phyloP scores from a whole-genome alignment of 1,140 invertebrate genomes.

The Cyclina sinensis region DNA sequence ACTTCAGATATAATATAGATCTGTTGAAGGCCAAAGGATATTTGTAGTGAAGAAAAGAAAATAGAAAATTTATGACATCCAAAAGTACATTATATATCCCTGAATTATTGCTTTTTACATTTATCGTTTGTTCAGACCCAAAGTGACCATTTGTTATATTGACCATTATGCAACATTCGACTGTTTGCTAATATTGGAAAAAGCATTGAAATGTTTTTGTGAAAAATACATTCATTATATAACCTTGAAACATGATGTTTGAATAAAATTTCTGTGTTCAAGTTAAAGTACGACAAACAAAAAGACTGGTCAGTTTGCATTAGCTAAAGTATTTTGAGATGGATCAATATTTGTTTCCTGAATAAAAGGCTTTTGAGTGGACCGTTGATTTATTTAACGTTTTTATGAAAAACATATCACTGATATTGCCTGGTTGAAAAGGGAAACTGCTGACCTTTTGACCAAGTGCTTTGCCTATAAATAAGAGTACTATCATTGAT shows the following conservation, averaged over 20 bases:
- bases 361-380: constrained; percentile 25
- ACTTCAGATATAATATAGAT: no score
- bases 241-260: constrained; percentile 39
- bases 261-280: constrained; percentile 46
- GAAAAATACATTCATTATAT: constrained; percentile 58
- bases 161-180: constrained; percentile 18
- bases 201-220: constrained; percentile 43
- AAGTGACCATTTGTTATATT: neutral
- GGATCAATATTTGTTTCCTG: constrained; percentile 36
- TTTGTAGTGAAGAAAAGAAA: neutral
- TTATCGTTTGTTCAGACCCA: neutral
- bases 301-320: constrained; percentile 20
- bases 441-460: constrained; percentile 23
- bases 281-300: constrained; percentile 46
- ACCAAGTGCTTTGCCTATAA: constrained; percentile 2
- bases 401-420: constrained; percentile 47
- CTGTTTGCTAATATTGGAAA: constrained; percentile 12
- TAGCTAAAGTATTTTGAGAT: constrained; percentile 1
- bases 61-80: neutral
- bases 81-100: no score
- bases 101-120: neutral
- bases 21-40: neutral
- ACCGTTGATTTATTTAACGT: constrained; percentile 40
- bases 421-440: constrained; percentile 15
- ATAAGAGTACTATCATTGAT: neutral